Evolutionary conservation across 2,113 vertebrate species (phyloP), one percentile per base, ranked within the genome.

Genomic region (Tupaia chinensis): DNA sequence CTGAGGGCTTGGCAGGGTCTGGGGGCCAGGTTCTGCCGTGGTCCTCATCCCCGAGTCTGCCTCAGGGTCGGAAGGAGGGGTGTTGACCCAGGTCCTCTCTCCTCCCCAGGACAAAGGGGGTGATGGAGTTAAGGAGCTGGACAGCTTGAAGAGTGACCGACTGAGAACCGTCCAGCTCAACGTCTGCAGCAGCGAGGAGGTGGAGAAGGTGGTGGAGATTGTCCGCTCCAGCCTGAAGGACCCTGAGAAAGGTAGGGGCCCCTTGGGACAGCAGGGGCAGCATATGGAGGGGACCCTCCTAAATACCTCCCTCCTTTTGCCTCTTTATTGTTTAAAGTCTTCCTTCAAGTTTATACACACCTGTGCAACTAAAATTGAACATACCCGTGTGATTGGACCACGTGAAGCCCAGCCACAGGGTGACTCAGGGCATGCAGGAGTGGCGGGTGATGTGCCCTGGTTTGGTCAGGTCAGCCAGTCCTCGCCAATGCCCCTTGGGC

Each of bases 111-210:
- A 99, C 91, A 98, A 99, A 88, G 98, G 98, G 72, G 95, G 97
- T 11, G 98, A 94, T 16, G 99, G 99, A 10, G 98, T 97, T 92
- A 98, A 98, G 96, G 98, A 99, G 1, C 97, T 99, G 95, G 99
- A 99, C 89, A 79, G 86, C 89, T 97, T 99, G 98, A 98, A 98
- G 3, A 98, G 98, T 15, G 98, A 99, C 80, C 97, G 98, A 7
- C 94, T 99, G 98, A 98, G 97, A 93, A 99, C 98, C 0, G 29
- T 99, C 20, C 99, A 99, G 96, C 98, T 99, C 66, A 98, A 99
- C 0, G 98, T 99, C 66, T 99, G 98, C 88, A 98, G 98, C 73
- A 97, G 97, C 5, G 98, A 99, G 58, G 98, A 99, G 29, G 95
- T 99, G 19, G 98, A 98, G 3, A 98, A 86, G 73, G 98, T 96